Evolutionary conservation across 37 sponge, comb jelly and placozoan genomes (phyloP).

Genomic region (Spongilla lacustris): DNA sequence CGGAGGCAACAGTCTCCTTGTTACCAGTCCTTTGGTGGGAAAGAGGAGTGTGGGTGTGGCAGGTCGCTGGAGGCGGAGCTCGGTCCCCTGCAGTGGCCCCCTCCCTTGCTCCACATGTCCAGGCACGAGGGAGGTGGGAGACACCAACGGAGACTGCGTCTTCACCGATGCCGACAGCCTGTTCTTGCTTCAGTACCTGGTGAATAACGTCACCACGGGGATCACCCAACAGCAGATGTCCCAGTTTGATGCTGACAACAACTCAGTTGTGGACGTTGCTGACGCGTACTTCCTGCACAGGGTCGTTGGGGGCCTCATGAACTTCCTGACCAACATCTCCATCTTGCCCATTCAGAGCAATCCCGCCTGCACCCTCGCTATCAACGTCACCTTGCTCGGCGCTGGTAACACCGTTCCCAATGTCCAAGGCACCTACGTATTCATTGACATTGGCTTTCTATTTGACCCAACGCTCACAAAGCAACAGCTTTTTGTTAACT

Average conservation of each 20-base stretch:
- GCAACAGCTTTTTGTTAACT: slow-evolving; percentile 36
- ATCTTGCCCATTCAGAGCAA: slow-evolving; percentile 32
- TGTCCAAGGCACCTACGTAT: slow-evolving; percentile 17
- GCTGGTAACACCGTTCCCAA: slow-evolving; percentile 5
- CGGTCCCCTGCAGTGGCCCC: background rate
- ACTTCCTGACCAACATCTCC: slow-evolving; percentile 46
- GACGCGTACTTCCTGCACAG: slow-evolving; percentile 65
- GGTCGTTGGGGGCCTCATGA: slow-evolving; percentile 24
- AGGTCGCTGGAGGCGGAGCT: background rate
- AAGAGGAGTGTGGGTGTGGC: slow-evolving; percentile 11
- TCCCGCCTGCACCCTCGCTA: slow-evolving; percentile 15
- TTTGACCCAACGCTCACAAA: slow-evolving; percentile 15
- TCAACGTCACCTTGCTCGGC: slow-evolving; percentile 41
- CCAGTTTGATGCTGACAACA: slow-evolving; percentile 58
- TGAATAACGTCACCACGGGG: background rate
- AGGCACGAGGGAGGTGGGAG: slow-evolving; percentile 49
- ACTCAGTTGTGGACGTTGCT: slow-evolving; percentile 50
- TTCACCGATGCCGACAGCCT: slow-evolving; percentile 46
- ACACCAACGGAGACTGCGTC: slow-evolving; percentile 74
- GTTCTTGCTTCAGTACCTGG: slow-evolving; percentile 40
- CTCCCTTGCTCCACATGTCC: slow-evolving; percentile 27
- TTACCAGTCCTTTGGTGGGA: background rate
- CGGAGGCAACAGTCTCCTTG: slow-evolving; percentile 33
- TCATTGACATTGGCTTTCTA: slow-evolving; percentile 70
- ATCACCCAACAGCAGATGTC: slow-evolving; percentile 21